Base-by-base conservation (phyloP, 2,888 invertebrate genomes). In the Isotomurus palustris region DNA sequence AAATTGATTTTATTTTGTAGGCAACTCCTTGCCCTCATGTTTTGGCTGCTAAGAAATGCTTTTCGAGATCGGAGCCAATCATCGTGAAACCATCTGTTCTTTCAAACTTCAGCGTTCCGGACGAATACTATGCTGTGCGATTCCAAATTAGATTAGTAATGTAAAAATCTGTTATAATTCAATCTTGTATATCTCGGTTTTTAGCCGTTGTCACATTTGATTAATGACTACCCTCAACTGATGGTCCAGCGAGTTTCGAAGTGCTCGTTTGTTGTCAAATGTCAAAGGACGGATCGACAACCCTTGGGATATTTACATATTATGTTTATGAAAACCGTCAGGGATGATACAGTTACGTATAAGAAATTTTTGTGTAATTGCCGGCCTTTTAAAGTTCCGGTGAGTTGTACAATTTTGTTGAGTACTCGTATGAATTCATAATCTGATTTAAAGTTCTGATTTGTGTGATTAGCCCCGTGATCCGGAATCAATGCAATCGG, bases 241-340 rank as follows among this genome's bases (percentile, higher is more conserved):
- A 74, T 86, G 19, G 85, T 86, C 3, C 86, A 87, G 74, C 77
- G 84, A 66, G 82, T 86, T 25, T 84, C 85, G 1, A 84, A 83
- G 72, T 81, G 81, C 71, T 82, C 84, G 32, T 83, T 86, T 82
- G 85, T 83, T 47, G 84, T 86, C 1, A 84, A 83, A 72, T 85
- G 85, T 72, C 82, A 83, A 73, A 80, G 81, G 8, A 81, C 81
- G 51, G 78, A 81, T 0, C 83, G 83, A 64, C 83, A 85, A 72
- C 85, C 85, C 1, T 76, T 86, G 22, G 86, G 86, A 10, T 85
- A 84, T 73, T 76, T 86, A 32, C 86, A 87, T 74, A 83, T 84
- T 72, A 80, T 80, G 67, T 82, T 84, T 71, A 79, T 79, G 71
- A 76, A 75, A 43, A 75, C 76, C n/a, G 60, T 57, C 28, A 63